Conservation (phyloP, 2,888 invertebrate species). For the Craniophora ligustri region DNA sequence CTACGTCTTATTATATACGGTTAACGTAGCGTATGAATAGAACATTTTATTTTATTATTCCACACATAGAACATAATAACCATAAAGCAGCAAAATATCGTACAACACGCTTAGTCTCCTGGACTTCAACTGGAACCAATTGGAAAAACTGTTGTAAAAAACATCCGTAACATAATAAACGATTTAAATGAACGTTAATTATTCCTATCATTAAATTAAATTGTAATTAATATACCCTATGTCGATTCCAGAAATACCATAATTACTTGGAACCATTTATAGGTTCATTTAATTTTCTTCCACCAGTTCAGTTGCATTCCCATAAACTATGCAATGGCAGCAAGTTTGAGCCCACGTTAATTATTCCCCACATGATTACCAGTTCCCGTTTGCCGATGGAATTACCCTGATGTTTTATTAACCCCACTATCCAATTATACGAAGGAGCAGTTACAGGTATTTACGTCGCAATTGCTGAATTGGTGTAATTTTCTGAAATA, state of each 20-base stretch:
- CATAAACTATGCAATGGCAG: slow-evolving; percentile 21
- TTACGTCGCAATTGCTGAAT: slow-evolving; percentile 14
- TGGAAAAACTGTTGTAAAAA: no score
- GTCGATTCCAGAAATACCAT: not conserved
- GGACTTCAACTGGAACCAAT: no score
- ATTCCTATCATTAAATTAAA: no score
- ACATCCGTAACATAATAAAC: no score
- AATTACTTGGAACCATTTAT: slow-evolving; percentile 1
- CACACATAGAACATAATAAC: no score
- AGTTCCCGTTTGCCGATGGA: slow-evolving; percentile 40
- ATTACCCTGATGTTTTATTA: slow-evolving; percentile 50
- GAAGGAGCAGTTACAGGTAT: slow-evolving; percentile 16
- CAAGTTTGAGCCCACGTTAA: slow-evolving; percentile 27
- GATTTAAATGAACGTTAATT: no score
- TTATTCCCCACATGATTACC: slow-evolving; percentile 50
- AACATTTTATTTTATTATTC: no score
- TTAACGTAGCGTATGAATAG: no score
- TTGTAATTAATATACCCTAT: no score
- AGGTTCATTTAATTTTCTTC: slow-evolving; percentile 18
- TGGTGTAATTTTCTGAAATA: slow-evolving; percentile 14
- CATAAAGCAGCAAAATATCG: no score
- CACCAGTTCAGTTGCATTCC: slow-evolving; percentile 16
- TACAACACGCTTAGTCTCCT: no score
- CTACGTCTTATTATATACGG: no score
- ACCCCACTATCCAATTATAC: slow-evolving; percentile 35